Evolutionary conservation across 2,797 vertebrate species (phyloP), one percentile per base, ranked within the genome.

Genomic region (Microchirus variegatus): DNA sequence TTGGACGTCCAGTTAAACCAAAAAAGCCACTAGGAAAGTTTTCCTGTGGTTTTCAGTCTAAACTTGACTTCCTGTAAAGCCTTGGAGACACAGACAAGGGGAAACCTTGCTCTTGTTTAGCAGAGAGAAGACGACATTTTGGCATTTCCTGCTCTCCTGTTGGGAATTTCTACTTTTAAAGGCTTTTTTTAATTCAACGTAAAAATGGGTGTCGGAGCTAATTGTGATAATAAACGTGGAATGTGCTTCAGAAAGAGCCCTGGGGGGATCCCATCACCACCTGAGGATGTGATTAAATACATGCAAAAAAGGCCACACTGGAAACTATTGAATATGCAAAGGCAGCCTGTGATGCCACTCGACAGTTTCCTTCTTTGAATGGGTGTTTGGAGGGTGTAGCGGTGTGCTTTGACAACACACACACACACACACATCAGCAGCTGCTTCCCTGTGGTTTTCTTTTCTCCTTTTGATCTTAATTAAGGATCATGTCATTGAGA

Each of bases 31-130:
- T 76, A 59, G 81, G 83, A 86, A 88, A 73, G 38, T 46, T 64
- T 56, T 68, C 45, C 72, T 82, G 88, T 22, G 86, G 85, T 78
- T 82, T 73, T 54, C 26, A 56, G 75, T 76, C 74, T 85, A 80
- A 87, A 84, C 67, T 80, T 63, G 63, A 82, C 75, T 83, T 88
- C 84, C 82, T 64, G 14, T 41, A 56, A 40, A 73, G 63, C 42
- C 70, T 60, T 14, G 47, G 49, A 67, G 50, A 66, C 53, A 17
- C 56, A 73, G 62, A 70, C 35, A 19, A 38, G 75, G 75, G 75
- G 70, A 77, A 80, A 78, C 68, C 73, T 81, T 40, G 19, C 72
- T 82, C 35, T 47, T 53, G 65, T 67, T 69, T 49, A n/a, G 17
- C 53, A 17, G 38, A 61, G 57, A 67, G 59, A 69, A 66, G 44